Base-by-base conservation (phyloP, 2,888 invertebrate species). In the Crocallis elinguaria region DNA sequence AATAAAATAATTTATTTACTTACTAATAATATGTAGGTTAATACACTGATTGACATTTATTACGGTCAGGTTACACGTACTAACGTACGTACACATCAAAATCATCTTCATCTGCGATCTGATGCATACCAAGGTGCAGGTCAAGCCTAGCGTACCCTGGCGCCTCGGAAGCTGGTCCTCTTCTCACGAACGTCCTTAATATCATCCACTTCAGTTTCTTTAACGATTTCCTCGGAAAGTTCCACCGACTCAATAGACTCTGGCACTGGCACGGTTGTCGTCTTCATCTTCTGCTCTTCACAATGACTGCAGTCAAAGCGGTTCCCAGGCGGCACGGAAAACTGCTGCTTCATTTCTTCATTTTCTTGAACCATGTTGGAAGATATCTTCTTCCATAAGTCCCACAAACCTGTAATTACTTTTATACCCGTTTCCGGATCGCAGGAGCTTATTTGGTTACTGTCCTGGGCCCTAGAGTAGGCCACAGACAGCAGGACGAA, bases 291-390 rank as follows among this genome's bases (percentile, higher is more conserved):
- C 2, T 66, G 69, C 17, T 69, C 67, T 2, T 61, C 48, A 35
- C 77, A 77, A 7, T 67, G 53, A 30, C 70, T 66, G 2, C 68
- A 67, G 0, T 66, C 41, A 0, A 69, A 60, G 4, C 73, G 70
- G 1, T 66, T 49, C 0, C 70, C 78, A 0, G 78, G 71, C 0
- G 60, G 29, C 0, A 71, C 75, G 0, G 70, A 61, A 14, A 59
- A 61, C 1, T 60, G 0, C 0, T 39, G 36, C 0, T 39, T 51
- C 0, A 66, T 57, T n/a, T n/a, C n/a, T n/a, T n/a, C n/a, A n/a
- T n/a, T n/a, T 0, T 60, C 60, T 2, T 63, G 17, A 0, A 42
- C 2, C 0, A 51, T 45, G 0, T 64, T 58, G 0, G 21, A 13
- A 0, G 73, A 69, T 0, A 73, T 17, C 1, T 63, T 59, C 2